Conservation (phyloP, 2,113 vertebrate genomes). For the Eclectus roratus region DNA sequence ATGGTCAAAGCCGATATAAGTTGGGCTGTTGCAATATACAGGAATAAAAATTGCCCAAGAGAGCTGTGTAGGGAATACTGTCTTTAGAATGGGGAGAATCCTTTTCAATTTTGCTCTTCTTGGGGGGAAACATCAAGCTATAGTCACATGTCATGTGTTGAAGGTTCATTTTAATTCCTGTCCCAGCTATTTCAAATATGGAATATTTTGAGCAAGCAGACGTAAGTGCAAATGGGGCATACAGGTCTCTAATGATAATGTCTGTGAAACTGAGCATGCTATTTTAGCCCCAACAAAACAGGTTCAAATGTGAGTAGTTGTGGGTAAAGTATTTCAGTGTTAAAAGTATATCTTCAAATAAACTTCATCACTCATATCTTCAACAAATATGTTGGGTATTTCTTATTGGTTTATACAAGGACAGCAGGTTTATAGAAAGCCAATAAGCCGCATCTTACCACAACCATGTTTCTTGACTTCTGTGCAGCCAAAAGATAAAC, state of each 20-base stretch:
- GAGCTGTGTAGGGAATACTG: not conserved
- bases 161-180: not conserved
- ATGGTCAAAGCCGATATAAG: rapidly evolving
- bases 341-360: not conserved
- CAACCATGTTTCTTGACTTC: not conserved
- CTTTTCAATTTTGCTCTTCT: not conserved
- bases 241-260: not conserved
- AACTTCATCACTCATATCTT: not conserved
- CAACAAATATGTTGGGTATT: not conserved
- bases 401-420: not conserved
- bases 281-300: not conserved
- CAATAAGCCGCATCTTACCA: not conserved
- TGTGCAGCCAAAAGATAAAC: not conserved
- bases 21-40: not conserved
- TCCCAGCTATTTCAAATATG: not conserved
- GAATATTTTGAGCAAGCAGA: not conserved
- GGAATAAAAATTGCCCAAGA: not conserved
- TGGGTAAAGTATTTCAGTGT: not conserved
- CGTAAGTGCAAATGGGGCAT: not conserved
- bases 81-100: not conserved
- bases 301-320: not conserved
- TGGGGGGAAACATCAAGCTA: not conserved
- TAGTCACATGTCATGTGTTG: not conserved
- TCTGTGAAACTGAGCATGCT: not conserved
- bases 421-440: not conserved